Evolutionary conservation across 2,797 vertebrate species (phyloP), one percentile per base, ranked within the genome.

Genomic region (Yasuhikotakia modesta): DNA sequence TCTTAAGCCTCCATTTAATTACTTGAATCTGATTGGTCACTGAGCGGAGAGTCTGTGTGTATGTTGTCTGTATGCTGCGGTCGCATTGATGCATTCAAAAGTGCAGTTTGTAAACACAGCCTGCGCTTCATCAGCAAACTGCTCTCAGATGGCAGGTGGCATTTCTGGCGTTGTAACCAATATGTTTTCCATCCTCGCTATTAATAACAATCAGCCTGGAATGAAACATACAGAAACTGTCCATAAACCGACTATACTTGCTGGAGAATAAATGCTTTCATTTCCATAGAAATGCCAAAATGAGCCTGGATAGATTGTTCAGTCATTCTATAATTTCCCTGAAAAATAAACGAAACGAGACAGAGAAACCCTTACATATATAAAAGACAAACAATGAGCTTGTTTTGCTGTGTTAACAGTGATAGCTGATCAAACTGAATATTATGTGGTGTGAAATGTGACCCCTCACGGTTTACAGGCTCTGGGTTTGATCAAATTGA

Each of bases 41-140:
- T 13, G 21, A 57, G 8, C 24, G 53, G 53, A 60, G 22, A 24
- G 16, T 61, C 16, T 30, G 6, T 61, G 27, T 61, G 7, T 60
- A 60, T 27, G 24, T 30, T 30, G 13, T 30, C 14, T 61, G 4
- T 30, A n/a, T n/a, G 2, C 35, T 8, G 35, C 2, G 11, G 27
- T n/a, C 35, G 24, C 6, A 17, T 16, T 16, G 12, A 58, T 4
- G 22, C 52, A 39, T 74, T 74, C 0, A 74, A 53, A 53, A 73
- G 22, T 39, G 48, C 19, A n/a, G 32, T 74, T 65, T 30, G 72
- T 65, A 53, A 65, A 43, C 30, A 14, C 30, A 55, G n/a, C 14
- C 22, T 74, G 3, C n/a, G 19, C 30, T 74, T 74, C 46, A 53
- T 65, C 19, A 64, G 22, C 13, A 64, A 39, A 39, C 72, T 13